Percentiles rank a stretch among this genome's conserved stretches.
These are phyloP conservation scores for Casuarius casuarius DNA, from an alignment of 2,113 vertebrate species.

Conservation along the genomic window DNA sequence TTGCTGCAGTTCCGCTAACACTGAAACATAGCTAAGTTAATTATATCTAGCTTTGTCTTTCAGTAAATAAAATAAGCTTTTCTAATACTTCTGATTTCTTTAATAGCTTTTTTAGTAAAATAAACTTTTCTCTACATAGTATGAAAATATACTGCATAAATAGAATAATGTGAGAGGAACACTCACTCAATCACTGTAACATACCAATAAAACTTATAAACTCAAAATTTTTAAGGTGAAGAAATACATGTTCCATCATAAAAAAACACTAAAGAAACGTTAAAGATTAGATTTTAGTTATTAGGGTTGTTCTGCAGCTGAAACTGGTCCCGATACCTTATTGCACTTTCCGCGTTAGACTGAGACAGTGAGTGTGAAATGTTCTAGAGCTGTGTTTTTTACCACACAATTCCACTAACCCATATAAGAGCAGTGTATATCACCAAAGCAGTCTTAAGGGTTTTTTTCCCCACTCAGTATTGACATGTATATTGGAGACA, in stretches of 20 bases:
- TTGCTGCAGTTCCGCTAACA: not conserved
- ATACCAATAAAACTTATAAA: not conserved
- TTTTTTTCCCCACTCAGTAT: not conserved
- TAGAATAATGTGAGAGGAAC: not conserved
- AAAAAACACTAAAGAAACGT: not conserved
- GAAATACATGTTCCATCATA: not conserved
- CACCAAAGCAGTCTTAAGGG: rapidly evolving
- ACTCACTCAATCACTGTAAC: not conserved
- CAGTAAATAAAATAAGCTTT: not conserved
- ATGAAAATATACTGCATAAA: not conserved
- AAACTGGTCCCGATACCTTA: not conserved
- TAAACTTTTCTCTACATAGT: no score
- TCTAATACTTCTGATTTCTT: no score
- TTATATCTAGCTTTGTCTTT: not conserved
- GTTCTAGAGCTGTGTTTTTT: not conserved
- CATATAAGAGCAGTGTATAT: rapidly evolving
- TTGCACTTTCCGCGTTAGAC: not conserved
- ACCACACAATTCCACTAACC: not conserved
- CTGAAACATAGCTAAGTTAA: not conserved
- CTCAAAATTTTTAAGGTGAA: not conserved
- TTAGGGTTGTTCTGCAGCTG: not conserved
- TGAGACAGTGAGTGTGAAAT: not conserved
- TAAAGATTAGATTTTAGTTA: not conserved
- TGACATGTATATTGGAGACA: not conserved
- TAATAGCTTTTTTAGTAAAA: no score